Evolutionary conservation across 2,797 vertebrate genomes (phyloP), one percentile per base, ranked within the genome.

Genomic region (Trematomus bernacchii): DNA sequence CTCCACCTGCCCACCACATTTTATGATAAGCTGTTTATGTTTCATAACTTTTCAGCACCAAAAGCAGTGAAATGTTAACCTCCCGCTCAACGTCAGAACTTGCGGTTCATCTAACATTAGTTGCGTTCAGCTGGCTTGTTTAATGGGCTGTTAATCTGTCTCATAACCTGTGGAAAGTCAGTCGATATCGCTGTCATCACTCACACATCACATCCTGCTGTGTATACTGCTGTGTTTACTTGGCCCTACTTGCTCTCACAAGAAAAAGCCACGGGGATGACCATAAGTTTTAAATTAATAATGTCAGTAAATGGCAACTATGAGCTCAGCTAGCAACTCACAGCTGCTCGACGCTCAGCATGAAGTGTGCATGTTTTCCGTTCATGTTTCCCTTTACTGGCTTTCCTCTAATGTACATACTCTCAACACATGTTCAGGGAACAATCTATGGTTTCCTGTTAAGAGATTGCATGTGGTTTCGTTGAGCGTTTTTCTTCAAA

Each of bases 81-180:
- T 50, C 15, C 3, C 7, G 6, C 50, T 66, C 19, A 1, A 27
- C 27, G 4, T 27, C 27, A 27, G 27, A 27, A 27, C 27, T 27
- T 27, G 12, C 2, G 6, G 51, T 58, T 57, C 50, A 7, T 64
- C 27, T 37, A 21, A n/a, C 50, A 16, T 63, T 11, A 9, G 13
- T 33, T 59, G 10, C 15, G 16, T 47, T 63, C 44, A 44, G 12
- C 43, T 19, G 42, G 27, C 47, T 43, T 33, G 40, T 77, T 87
- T 84, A 16, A 73, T 48, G 64, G 47, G 47, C 69, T 57, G 48
- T 75, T 52, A 87, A 67, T 57, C 11, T 66, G 85, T 80, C 81
- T 77, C 59, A 11, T 78, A 68, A 64, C 33, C 10, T 3, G 1
- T 44, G 15, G 46, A 63, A 37, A 10, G 47, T 15, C 10, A 0